Base-by-base conservation (phyloP, 2,797 vertebrate genomes). In the Macropus fuliginosus region DNA sequence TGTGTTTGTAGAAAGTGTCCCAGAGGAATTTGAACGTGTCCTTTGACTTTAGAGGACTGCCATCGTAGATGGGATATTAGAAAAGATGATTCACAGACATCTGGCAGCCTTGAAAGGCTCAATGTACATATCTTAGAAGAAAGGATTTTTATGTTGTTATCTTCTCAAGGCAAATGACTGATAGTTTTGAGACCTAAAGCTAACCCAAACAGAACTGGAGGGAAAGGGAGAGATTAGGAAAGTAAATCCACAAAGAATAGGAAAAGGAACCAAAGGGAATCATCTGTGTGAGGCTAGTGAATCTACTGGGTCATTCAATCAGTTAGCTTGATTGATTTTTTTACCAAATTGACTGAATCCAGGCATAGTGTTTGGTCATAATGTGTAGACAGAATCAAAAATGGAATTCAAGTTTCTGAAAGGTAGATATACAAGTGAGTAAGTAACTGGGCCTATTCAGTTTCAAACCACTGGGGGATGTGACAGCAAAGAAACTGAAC, bases 281-380 rank as follows among this genome's bases (percentile, higher is more conserved):
- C 66, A 81, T 40, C n/a, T 9, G n/a, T 46, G 66, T 81, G n/a
- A 21, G n/a, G 66, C 5, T 40, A 81, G 8, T 21, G n/a, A 46
- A 81, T 40, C n/a, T 0, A 40, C 18, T 21, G 18, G n/a, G 24
- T 81, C 16, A 46, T 46, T 81, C 66, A 21, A 24, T 21, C n/a
- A 46, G 5, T 81, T 81, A 21, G 6, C 5, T 81, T 81, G 34
- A n/a, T 62, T n/a, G 56, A 56, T 74, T 8, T 81, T 40, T 66
- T 66, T 46, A 40, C 66, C 18, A 40, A 81, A 40, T 81, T 81
- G 18, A 24, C 66, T 18, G 10, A 81, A 81, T 81, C 95, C 55
- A 91, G 91, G 87, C 24, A 81, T 92, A 93, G 40, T 91, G 90
- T 91, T 96, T 92, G 29, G 34, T 74, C n/a, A 81, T 81, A 90